These are phyloP conservation scores for Morpho deidamia DNA, from an alignment of 2,888 invertebrate genomes.

Conservation along the genomic window DNA sequence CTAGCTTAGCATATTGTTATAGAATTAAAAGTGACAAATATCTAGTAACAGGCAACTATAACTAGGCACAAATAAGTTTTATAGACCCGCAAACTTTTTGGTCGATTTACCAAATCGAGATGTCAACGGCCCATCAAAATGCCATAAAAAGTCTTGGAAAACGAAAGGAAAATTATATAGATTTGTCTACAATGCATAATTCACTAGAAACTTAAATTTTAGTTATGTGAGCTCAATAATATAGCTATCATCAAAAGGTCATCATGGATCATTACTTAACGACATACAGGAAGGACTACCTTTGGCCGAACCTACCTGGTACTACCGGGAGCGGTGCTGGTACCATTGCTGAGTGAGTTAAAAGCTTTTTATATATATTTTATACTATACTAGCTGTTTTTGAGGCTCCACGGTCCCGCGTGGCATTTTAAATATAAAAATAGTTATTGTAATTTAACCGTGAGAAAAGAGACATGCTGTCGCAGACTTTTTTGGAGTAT, in stretches of 20 bases:
- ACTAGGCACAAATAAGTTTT: too few species aligned
- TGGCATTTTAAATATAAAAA: too few species aligned
- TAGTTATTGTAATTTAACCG: too few species aligned
- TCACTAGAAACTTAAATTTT: constrained; percentile 24
- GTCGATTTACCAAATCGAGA: neutral
- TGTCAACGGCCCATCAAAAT: constrained; percentile 7
- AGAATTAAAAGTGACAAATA: too few species aligned
- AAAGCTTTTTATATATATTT: neutral
- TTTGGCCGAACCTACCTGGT: constrained; percentile 76
- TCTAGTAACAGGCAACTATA: too few species aligned
- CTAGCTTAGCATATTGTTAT: too few species aligned
- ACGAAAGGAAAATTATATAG: neutral
- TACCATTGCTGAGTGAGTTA: constrained; percentile 39
- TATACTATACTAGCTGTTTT: too few species aligned
- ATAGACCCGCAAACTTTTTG: neutral
- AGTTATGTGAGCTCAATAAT: constrained; percentile 25
- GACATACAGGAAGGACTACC: constrained; percentile 80
- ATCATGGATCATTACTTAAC: constrained; percentile 80
- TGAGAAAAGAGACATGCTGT: too few species aligned
- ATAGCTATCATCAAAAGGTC: neutral
- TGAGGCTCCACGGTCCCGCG: too few species aligned
- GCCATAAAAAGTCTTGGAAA: constrained; percentile 13
- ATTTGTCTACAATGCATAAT: neutral
- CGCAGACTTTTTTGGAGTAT: too few species aligned
- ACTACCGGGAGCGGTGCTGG: constrained; percentile 26